These are phyloP conservation scores for Cerastoderma edule DNA, from an alignment of 2,888 invertebrate genomes.

Conservation along the genomic window DNA sequence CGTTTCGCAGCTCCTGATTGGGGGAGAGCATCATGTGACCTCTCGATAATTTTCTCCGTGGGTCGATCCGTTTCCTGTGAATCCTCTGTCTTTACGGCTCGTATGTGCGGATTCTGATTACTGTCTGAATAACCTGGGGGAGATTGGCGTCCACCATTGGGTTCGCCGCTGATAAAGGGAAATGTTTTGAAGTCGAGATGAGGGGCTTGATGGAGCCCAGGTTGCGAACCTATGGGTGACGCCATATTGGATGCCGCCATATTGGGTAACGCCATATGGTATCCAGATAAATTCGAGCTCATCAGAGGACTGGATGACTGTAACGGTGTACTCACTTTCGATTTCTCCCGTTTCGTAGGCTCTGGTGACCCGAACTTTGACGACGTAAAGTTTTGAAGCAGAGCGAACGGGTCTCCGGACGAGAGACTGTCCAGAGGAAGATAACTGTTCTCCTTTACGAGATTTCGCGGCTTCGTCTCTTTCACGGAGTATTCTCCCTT, in stretches of 20 bases:
- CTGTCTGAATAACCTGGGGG: too few relatives aligned
- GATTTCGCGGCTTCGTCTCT: background rate
- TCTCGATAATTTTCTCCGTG: too few relatives aligned
- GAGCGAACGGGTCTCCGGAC: constrained; percentile 14
- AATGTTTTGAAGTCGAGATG: constrained; percentile 10
- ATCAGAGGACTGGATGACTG: background rate
- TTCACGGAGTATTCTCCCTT: background rate
- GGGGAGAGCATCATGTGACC: too few relatives aligned
- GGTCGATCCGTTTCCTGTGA: too few relatives aligned
- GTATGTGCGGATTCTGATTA: too few relatives aligned
- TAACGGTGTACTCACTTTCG: background rate
- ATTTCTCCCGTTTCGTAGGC: background rate
- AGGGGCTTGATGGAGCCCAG: too few relatives aligned
- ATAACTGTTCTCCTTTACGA: background rate
- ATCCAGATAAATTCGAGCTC: too few relatives aligned
- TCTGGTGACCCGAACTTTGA: constrained; percentile 2
- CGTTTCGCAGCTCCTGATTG: constrained; percentile 50
- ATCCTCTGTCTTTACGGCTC: too few relatives aligned
- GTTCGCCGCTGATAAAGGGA: background rate
- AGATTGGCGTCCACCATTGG: too few relatives aligned
- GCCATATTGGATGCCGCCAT: too few relatives aligned
- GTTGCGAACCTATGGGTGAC: too few relatives aligned
- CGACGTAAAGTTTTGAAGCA: constrained; percentile 11
- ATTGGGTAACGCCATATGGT: background rate
- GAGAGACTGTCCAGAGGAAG: background rate